Base-by-base conservation (phyloP, 35 echinoderm and acorn worm genomes). In the Eucidaris tribuloides region DNA sequence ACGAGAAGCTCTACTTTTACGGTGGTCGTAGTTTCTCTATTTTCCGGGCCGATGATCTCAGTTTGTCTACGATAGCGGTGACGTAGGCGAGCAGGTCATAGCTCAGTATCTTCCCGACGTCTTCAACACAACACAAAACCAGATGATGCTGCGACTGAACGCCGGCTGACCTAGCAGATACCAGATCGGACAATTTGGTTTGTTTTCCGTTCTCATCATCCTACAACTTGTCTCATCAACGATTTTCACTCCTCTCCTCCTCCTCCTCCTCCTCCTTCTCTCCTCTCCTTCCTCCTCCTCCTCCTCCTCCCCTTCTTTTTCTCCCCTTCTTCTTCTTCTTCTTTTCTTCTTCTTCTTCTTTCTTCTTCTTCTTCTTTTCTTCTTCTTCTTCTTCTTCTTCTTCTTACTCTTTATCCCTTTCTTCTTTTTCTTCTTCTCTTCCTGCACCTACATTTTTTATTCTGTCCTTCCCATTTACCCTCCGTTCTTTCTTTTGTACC, bases 61-160 rank as follows among this genome's bases (percentile, higher is more conserved):
- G 60, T 55, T 65, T 23, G 79, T 96, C 2, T 96, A 79, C 32
- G 93, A 96, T 80, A 90, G 82, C 58, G 93, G 83, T 5, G 93
- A 96, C 45, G 83, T 90, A 27, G 46, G 90, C 34, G 93, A 96
- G 64, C 45, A 66, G 27, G 82, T 76, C 25, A 80, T 82, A 24
- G 55, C 77, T 2, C 1, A 38, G 11, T 71, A 77, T 27, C 90
- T 86, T 58, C 93, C 93, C 5, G 63, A 85, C 3, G 78, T 96
- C 0, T 96, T 96, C 40, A 96, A 91, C 66, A 66, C 39, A 77
- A 90, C 27, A 81, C 83, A 0, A 86, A 90, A 48, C 77, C 82
- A 4, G 83, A 87, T 39, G 79, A 96, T 20, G 19, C 85, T 5
- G 42, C n/a, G n/a, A n/a, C n/a, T n/a, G n/a, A n/a, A n/a, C n/a